Conservation (phyloP, 2,113 vertebrate species). For the Anguilla rostrata region DNA sequence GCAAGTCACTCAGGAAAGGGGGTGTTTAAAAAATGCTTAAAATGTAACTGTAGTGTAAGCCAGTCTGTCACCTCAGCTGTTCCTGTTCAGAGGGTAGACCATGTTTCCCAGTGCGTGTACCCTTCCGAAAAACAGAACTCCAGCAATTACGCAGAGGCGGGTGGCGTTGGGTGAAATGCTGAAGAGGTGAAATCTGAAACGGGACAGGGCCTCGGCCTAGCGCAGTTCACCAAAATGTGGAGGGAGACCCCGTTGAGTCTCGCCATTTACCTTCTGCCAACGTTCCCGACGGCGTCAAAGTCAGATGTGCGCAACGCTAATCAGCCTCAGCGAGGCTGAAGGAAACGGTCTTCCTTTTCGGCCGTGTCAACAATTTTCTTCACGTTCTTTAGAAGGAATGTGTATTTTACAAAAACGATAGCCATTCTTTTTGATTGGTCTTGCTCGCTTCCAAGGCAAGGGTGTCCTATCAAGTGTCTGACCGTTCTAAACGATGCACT, state of each 20-base stretch:
- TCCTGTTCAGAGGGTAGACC: conserved; percentile 61
- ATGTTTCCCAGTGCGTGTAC: conserved; percentile 60
- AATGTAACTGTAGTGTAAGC: conserved; percentile 10
- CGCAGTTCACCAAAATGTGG: neutral
- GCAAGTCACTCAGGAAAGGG: no score
- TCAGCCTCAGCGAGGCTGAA: neutral
- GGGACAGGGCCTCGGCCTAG: neutral
- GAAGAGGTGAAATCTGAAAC: conserved; percentile 64
- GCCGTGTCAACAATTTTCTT: neutral
- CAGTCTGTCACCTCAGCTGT: conserved; percentile 52
- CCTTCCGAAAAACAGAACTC: conserved; percentile 62
- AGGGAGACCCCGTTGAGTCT: neutral
- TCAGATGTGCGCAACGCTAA: neutral
- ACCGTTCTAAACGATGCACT: neutral
- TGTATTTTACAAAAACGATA: neutral
- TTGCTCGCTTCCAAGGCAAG: no score
- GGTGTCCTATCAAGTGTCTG: no score
- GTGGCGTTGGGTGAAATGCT: conserved; percentile 40
- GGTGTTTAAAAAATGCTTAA: no score
- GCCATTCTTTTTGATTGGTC: neutral
- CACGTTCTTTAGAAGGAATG: neutral
- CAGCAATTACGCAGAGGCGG: conserved; percentile 38
- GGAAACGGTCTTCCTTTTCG: neutral
- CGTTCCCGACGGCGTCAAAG: neutral
- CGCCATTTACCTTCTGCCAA: neutral